Evolutionary conservation across 1,140 invertebrate species (phyloP).

Genomic region (Carposina sasakii): DNA sequence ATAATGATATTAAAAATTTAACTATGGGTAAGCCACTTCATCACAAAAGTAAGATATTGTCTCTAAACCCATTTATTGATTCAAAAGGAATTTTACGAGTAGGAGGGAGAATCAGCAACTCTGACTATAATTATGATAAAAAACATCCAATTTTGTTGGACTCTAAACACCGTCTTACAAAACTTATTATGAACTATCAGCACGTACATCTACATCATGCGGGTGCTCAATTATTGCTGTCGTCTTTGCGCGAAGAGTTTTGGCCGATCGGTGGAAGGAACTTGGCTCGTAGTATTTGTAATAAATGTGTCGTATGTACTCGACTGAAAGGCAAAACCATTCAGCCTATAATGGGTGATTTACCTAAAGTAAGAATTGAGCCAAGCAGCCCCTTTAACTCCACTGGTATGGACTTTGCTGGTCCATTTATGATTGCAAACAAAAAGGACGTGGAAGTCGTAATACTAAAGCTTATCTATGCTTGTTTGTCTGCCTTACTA

Average conservation of each 20-base stretch:
- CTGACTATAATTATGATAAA: not conserved
- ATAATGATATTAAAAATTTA: not conserved
- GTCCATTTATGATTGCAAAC: conserved; percentile 28
- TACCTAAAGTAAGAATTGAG: conserved; percentile 4
- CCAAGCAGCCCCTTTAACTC: conserved; percentile 15
- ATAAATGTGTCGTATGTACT: conserved; percentile 6
- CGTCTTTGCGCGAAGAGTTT: conserved; percentile 2
- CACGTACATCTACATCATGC: conserved; percentile 7
- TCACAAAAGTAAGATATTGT: not conserved
- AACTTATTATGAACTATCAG: not conserved
- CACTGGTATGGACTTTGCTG: conserved; percentile 29
- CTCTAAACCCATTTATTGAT: conserved; percentile 8
- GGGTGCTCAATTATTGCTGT: conserved; percentile 10
- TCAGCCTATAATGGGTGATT: conserved; percentile 15
- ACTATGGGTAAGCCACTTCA: not conserved
- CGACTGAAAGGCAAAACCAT: conserved; percentile 7
- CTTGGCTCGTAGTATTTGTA: not conserved
- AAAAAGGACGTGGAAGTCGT: conserved; percentile 20
- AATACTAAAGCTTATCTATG: conserved; percentile 33
- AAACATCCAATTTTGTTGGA: not conserved
- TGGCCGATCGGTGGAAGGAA: conserved; percentile 13
- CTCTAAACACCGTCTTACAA: not conserved
- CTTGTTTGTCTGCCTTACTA: conserved; percentile 34
- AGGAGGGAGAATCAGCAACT: not conserved
- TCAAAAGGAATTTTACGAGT: not conserved